phyloP scores from a whole-genome alignment of 2,113 vertebrate species.

The Sapajus apella region DNA sequence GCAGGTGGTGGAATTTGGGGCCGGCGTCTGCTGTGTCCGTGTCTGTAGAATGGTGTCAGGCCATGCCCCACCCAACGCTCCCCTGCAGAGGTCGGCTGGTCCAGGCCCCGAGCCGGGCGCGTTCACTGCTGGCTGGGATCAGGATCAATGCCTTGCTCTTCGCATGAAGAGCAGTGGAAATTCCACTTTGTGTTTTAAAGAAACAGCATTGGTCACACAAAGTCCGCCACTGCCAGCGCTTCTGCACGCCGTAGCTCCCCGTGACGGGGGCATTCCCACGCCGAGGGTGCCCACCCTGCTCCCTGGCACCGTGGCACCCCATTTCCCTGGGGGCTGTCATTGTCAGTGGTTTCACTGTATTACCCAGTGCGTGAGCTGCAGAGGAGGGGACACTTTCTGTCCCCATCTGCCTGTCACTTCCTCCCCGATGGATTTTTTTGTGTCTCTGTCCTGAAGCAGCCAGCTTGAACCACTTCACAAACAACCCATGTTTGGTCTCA shows the following conservation, averaged over 20 bases:
- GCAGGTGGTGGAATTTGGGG: not conserved
- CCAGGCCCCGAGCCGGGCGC: not conserved
- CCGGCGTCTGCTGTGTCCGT: not conserved
- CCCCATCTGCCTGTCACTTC: not conserved
- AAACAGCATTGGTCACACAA: not conserved
- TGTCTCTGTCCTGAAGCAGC: not conserved
- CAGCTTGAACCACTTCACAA: not conserved
- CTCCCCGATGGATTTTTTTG: not conserved
- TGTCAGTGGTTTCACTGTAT: not conserved
- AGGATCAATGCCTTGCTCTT: not conserved
- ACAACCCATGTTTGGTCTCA: not conserved
- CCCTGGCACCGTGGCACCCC: not conserved
- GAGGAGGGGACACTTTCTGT: not conserved
- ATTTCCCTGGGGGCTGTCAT: not conserved
- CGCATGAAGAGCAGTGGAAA: not conserved
- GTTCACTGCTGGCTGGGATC: not conserved
- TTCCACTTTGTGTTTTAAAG: not conserved
- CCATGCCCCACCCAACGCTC: not conserved
- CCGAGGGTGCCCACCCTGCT: not conserved
- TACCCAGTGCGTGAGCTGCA: not conserved
- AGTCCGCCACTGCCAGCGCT: accelerated
- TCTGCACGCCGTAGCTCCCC: not conserved
- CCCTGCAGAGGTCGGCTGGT: not conserved
- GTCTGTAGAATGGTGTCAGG: not conserved
- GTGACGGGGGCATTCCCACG: not conserved